These are phyloP conservation scores for Apodemia mormo DNA, from an alignment of 2,888 invertebrate species.

Conservation along the genomic window DNA sequence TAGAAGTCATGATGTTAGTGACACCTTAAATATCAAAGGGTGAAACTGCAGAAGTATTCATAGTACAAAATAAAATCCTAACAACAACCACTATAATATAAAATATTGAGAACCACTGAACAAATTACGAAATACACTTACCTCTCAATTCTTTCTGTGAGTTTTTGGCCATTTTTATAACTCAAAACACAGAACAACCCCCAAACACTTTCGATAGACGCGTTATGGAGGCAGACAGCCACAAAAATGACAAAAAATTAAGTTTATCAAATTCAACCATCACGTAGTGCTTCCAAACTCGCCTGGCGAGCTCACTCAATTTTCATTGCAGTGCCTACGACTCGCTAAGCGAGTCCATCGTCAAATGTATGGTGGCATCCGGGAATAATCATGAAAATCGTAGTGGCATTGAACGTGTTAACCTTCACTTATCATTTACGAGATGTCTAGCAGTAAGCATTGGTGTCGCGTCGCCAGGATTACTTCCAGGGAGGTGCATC, in stretches of 20 bases:
- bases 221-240: not conserved
- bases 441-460: no score
- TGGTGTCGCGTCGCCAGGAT: no score
- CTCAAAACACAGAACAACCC: not conserved
- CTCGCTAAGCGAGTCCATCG: not conserved
- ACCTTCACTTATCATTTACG: no score
- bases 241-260: not conserved
- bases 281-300: not conserved
- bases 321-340: not conserved
- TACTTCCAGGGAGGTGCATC: no score
- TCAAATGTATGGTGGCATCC: not conserved
- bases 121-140: not conserved
- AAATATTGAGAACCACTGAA: not conserved
- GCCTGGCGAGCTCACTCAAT: not conserved
- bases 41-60: no score
- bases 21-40: no score
- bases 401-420: slow-evolving; percentile 2
- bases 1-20: no score
- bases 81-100: not conserved
- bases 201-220: slow-evolving; percentile 4
- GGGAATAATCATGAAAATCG: not conserved
- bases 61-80: no score
- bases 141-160: not conserved
- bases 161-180: not conserved
- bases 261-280: not conserved